These are phyloP conservation scores for Nomada lathburiana DNA, from an alignment of 2,888 invertebrate genomes.

Conservation along the genomic window DNA sequence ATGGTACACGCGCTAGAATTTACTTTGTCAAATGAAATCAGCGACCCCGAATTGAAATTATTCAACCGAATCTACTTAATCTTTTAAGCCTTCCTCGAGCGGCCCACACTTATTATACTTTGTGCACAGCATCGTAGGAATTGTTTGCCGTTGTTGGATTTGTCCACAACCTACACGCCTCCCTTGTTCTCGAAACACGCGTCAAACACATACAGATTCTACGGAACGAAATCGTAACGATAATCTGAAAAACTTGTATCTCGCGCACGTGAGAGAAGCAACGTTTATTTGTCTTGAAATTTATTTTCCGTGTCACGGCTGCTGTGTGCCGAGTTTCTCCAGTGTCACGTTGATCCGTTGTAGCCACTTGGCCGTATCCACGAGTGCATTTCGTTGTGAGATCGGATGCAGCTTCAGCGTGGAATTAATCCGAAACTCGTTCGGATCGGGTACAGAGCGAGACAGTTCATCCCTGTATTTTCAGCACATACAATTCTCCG, in stretches of 20 bases:
- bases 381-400: constrained; percentile 75
- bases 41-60: too few relatives aligned
- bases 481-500: constrained; percentile 4
- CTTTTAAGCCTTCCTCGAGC: too few relatives aligned
- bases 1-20: too few relatives aligned
- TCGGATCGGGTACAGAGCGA: constrained; percentile 29
- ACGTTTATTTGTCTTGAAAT: constrained; percentile 22
- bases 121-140: too few relatives aligned
- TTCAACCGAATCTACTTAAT: too few relatives aligned
- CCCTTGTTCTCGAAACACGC: too few relatives aligned
- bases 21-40: too few relatives aligned
- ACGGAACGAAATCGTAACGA: not conserved
- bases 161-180: too few relatives aligned
- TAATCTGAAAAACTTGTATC: not conserved
- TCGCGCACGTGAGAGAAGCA: not conserved
- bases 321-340: constrained; percentile 1
- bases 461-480: constrained; percentile 20
- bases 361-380: constrained; percentile 60
- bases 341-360: constrained; percentile 22
- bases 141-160: too few relatives aligned
- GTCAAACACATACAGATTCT: not conserved
- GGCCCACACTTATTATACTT: too few relatives aligned
- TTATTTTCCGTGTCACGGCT: constrained; percentile 31
- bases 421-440: constrained; percentile 71
- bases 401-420: constrained; percentile 62